Conservation (phyloP, 2,888 invertebrate species). For the Apotomis turbidana region DNA sequence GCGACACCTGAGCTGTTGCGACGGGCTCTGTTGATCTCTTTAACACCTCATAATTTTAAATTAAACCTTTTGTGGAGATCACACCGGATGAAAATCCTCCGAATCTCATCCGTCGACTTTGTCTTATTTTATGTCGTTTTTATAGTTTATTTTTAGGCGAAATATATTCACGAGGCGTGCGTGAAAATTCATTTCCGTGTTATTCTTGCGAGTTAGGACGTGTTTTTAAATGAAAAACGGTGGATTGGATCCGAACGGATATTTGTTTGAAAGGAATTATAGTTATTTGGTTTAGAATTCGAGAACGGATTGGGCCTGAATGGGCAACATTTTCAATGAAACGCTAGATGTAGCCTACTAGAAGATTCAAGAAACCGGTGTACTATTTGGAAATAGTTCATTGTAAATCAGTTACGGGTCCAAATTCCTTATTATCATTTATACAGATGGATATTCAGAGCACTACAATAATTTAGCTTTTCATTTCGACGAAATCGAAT, state of each 20-base stretch:
- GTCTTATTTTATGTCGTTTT: slow-evolving; percentile 24
- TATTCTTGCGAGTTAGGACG: not conserved
- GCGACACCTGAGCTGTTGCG: slow-evolving; percentile 5
- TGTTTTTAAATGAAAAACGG: slow-evolving; percentile 4
- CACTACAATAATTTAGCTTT: too few species aligned
- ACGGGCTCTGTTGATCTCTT: slow-evolving; percentile 25
- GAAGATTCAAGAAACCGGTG: too few species aligned
- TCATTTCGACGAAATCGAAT: too few species aligned
- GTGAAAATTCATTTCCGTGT: slow-evolving; percentile 3
- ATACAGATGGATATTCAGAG: too few species aligned
- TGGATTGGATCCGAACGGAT: not conserved
- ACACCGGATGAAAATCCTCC: slow-evolving; percentile 3
- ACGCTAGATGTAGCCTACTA: too few species aligned
- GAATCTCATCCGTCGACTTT: slow-evolving; percentile 15
- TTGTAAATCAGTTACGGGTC: too few species aligned
- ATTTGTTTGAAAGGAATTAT: not conserved
- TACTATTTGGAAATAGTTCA: too few species aligned
- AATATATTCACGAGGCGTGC: slow-evolving; percentile 11
- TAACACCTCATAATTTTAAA: slow-evolving; percentile 33
- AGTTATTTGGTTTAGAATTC: not conserved
- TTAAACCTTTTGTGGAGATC: slow-evolving; percentile 32
- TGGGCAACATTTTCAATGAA: too few species aligned
- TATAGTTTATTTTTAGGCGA: slow-evolving; percentile 25
- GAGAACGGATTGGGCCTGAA: not conserved
- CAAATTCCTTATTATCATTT: too few species aligned